Conservation (phyloP, 1,140 invertebrate genomes). For the Drosophila albomicans region DNA sequence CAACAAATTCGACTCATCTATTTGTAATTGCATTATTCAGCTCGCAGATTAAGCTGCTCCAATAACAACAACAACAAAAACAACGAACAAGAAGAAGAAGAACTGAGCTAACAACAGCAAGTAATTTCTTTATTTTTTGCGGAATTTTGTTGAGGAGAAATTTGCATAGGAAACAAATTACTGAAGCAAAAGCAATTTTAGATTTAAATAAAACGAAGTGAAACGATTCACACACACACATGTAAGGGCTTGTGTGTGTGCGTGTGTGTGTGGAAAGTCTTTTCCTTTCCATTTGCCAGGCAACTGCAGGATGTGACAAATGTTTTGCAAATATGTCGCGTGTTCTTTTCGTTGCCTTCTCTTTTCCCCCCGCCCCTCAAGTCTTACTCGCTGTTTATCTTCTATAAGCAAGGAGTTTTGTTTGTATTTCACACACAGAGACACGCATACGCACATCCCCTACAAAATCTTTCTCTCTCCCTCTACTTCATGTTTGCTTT, state of each 20-base stretch:
- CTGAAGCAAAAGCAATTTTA: conserved; percentile 72
- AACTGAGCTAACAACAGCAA: conserved; percentile 1
- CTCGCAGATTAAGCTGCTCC: conserved; percentile 29
- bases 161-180: conserved; percentile 79
- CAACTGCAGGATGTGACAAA: conserved; percentile 72
- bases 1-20: conserved; percentile 47
- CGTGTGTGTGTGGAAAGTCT: conserved; percentile 50
- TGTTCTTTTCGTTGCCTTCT: conserved; percentile 32
- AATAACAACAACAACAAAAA: conserved; percentile 19
- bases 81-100: not conserved
- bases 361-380: conserved; percentile 6
- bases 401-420: conserved; percentile 29
- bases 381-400: not conserved
- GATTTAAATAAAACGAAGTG: conserved; percentile 67
- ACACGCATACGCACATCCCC: conserved; percentile 41
- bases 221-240: conserved; percentile 29
- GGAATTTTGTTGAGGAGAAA: conserved; percentile 29
- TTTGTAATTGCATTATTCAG: conserved; percentile 54
- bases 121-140: conserved; percentile 26
- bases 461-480: not conserved
- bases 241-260: conserved; percentile 8
- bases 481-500: conserved; percentile 57
- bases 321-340: conserved; percentile 68
- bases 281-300: conserved; percentile 65
- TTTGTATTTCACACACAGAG: conserved; percentile 29